Conservation (phyloP, 2,888 invertebrate species). For the Raillietiella orientalis region DNA sequence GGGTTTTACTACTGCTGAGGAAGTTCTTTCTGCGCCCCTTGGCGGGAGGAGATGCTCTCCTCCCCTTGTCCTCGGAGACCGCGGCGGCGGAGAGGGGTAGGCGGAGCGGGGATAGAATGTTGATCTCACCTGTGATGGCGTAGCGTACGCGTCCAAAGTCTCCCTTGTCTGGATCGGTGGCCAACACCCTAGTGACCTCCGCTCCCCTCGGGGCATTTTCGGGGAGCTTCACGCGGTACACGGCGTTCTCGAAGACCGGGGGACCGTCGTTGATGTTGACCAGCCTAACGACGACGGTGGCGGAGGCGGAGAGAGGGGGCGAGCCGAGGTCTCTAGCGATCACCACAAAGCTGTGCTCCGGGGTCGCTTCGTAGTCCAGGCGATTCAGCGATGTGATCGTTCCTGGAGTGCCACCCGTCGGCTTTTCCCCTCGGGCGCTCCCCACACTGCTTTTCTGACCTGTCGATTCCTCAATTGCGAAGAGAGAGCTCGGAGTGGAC, state of each 20-base stretch:
- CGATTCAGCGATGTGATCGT: conserved; percentile 36
- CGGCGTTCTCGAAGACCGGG: conserved; percentile 10
- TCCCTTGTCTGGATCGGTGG: conserved; percentile 43
- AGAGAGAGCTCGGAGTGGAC: conserved; percentile 30
- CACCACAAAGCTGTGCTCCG: conserved; percentile 39
- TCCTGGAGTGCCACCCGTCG: conserved; percentile 21
- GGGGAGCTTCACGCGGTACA: conserved; percentile 32
- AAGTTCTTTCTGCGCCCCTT: too few species aligned
- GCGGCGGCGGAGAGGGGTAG: too few species aligned
- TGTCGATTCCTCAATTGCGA: conserved; percentile 42
- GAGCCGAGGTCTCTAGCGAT: conserved; percentile 56
- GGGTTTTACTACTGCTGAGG: too few species aligned
- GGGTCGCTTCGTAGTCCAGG: conserved; percentile 51
- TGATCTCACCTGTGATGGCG: conserved; percentile 26
- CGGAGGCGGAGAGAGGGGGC: conserved; percentile 43
- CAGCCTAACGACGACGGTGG: conserved; percentile 37
- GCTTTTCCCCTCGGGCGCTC: too few species aligned
- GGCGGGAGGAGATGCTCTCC: too few species aligned
- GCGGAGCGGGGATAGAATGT: too few species aligned
- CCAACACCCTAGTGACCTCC: conserved; percentile 32
- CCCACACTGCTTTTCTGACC: too few species aligned
- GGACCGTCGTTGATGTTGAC: conserved; percentile 59
- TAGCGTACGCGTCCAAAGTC: conserved; percentile 43
- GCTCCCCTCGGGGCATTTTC: conserved; percentile 45
- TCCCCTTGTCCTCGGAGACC: too few species aligned